Conservation (phyloP, 1,140 invertebrate species). For the Solen grandis region DNA sequence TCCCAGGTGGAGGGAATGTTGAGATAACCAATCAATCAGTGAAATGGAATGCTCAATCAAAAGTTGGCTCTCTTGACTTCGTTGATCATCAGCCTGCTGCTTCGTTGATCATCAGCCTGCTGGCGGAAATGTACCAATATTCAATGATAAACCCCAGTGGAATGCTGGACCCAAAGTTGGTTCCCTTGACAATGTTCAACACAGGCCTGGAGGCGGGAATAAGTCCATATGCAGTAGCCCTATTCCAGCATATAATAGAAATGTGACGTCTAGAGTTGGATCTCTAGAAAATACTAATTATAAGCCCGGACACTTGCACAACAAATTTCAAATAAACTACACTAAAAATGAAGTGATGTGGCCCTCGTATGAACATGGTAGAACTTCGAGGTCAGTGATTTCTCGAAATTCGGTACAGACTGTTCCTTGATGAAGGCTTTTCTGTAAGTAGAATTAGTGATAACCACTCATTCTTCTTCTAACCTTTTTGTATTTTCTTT, state of each 20-base stretch:
- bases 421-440: slow-evolving; percentile 35
- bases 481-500: too few species aligned
- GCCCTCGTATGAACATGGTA: slow-evolving; percentile 13
- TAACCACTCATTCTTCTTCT: too few species aligned
- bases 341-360: slow-evolving; percentile 45
- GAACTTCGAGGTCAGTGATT: neutral
- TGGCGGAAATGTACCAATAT: slow-evolving; percentile 69
- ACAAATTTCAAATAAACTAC: slow-evolving; percentile 16
- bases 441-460: slow-evolving; percentile 37
- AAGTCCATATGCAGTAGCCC: slow-evolving; percentile 81
- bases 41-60: slow-evolving; percentile 67
- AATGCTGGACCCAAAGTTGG: slow-evolving; percentile 72
- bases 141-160: slow-evolving; percentile 68
- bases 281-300: slow-evolving; percentile 94
- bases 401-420: slow-evolving; percentile 52
- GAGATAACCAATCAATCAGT: slow-evolving; percentile 63
- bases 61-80: slow-evolving; percentile 80
- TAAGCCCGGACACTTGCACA: slow-evolving; percentile 56
- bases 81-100: slow-evolving; percentile 84
- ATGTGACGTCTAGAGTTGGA: slow-evolving; percentile 85
- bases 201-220: slow-evolving; percentile 82
- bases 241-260: slow-evolving; percentile 92
- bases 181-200: slow-evolving; percentile 86
- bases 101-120: slow-evolving; percentile 84
- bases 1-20: slow-evolving; percentile 70